Percentiles rank a stretch among this genome's conserved stretches.
These are phyloP conservation scores for Epinephelus coioides DNA, from an alignment of 2,797 vertebrate species.

Conservation along the genomic window DNA sequence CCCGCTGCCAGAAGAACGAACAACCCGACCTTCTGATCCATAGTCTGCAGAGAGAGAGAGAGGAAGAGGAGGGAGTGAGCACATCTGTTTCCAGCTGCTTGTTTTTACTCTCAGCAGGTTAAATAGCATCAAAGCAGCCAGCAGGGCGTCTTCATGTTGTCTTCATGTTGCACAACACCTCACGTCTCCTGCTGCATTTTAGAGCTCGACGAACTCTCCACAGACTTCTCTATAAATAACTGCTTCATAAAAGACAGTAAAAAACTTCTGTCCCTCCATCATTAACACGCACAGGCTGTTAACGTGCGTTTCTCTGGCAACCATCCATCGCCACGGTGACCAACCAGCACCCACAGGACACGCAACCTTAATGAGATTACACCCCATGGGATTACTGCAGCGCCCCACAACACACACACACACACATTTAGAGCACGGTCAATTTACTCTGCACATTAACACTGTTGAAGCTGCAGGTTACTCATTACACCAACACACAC, in stretches of 20 bases:
- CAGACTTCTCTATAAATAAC: not conserved
- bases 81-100: constrained; percentile 1
- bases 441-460: constrained; percentile 19
- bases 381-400: constrained; percentile 71
- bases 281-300: not conserved
- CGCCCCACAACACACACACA: constrained; percentile 33
- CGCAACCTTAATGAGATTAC: constrained; percentile 81
- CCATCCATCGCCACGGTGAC: constrained; percentile 57
- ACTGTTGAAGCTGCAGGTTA: not conserved
- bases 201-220: not conserved
- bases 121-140: not conserved
- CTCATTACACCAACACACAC: not conserved
- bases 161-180: not conserved
- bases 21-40: constrained; percentile 91
- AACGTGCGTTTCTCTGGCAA: constrained; percentile 15
- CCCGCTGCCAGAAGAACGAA: constrained; percentile 87
- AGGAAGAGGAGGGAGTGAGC: not conserved
- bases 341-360: constrained; percentile 53
- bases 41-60: constrained; percentile 82
- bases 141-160: not conserved
- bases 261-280: not conserved
- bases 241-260: not conserved
- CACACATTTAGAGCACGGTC: not conserved
- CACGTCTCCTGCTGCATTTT: not conserved
- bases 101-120: not conserved